phyloP scores from a whole-genome alignment of 2,888 invertebrate species.

The Dimorphilus gyrociliatus region DNA sequence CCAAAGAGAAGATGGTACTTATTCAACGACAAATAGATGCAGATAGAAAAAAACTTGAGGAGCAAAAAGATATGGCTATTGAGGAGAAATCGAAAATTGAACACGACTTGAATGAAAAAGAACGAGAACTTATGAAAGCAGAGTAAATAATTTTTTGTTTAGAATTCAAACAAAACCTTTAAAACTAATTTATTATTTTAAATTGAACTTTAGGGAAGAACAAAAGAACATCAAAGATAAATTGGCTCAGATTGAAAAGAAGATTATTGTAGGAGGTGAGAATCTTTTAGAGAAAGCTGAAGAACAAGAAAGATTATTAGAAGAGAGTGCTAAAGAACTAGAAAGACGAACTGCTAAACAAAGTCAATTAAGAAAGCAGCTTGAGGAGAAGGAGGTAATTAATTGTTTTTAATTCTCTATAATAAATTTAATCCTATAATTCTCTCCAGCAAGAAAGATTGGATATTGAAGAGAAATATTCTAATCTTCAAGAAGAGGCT shows the following conservation, averaged over 20 bases:
- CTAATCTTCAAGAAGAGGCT: constrained; percentile 82
- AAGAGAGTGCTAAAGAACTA: constrained; percentile 53
- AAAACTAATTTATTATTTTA: neutral
- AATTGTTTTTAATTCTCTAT: constrained; percentile 2
- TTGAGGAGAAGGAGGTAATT: constrained; percentile 64
- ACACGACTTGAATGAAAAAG: constrained; percentile 46
- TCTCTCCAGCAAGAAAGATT: constrained; percentile 60
- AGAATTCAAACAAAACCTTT: neutral
- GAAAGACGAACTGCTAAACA: constrained; percentile 53
- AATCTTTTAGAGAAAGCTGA: constrained; percentile 93
- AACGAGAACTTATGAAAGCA: constrained; percentile 57
- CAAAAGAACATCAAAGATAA: constrained; percentile 68
- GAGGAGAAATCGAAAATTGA: constrained; percentile 50
- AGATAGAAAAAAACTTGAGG: constrained; percentile 37
- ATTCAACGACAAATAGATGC: constrained; percentile 39
- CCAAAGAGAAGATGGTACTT: constrained; percentile 40
- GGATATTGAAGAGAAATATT: constrained; percentile 85
- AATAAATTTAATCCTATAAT: constrained; percentile 1
- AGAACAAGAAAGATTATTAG: constrained; percentile 70
- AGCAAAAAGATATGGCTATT: constrained; percentile 43
- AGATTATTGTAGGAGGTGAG: constrained; percentile 91
- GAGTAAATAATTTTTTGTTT: constrained; percentile 18
- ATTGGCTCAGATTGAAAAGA: constrained; percentile 68
- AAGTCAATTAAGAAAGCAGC: constrained; percentile 57
- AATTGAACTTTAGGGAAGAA: constrained; percentile 41